A percentile compares a stretch with the other conserved stretches of the same genome.
Conservation (phyloP, 2,797 vertebrate genomes). For the Poecilia wingei region DNA sequence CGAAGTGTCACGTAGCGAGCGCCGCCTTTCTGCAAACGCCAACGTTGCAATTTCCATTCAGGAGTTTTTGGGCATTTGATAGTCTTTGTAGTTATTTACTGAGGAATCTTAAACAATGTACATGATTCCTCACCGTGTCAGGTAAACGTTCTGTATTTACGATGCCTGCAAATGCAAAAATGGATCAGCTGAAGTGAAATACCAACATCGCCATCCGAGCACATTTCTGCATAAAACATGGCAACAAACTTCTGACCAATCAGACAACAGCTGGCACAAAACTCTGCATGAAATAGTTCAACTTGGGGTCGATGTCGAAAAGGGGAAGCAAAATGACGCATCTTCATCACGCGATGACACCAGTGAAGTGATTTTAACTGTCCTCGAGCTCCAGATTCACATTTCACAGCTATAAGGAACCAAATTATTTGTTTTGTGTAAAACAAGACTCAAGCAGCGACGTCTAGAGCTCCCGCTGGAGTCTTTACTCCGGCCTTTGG, state of each 20-base stretch:
- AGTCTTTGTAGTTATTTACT: not conserved
- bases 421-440: conserved; percentile 40
- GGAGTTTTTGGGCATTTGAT: not conserved
- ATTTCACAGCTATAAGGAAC: conserved; percentile 61
- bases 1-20: no score
- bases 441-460: conserved; percentile 13
- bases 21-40: no score
- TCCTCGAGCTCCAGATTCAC: conserved; percentile 67
- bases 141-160: no score
- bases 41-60: not conserved
- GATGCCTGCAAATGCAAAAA: not conserved
- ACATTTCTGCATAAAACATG: not conserved
- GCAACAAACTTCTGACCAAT: not conserved
- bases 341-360: not conserved
- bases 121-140: not conserved
- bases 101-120: not conserved
- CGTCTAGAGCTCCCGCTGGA: not conserved
- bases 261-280: not conserved
- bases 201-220: not conserved
- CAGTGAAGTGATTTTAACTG: conserved; percentile 36
- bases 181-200: not conserved
- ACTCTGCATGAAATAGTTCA: not conserved
- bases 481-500: not conserved
- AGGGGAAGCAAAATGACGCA: not conserved
- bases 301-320: not conserved